These are phyloP conservation scores for Pampusana beccarii DNA, from an alignment of 2,113 vertebrate species.

Conservation along the genomic window DNA sequence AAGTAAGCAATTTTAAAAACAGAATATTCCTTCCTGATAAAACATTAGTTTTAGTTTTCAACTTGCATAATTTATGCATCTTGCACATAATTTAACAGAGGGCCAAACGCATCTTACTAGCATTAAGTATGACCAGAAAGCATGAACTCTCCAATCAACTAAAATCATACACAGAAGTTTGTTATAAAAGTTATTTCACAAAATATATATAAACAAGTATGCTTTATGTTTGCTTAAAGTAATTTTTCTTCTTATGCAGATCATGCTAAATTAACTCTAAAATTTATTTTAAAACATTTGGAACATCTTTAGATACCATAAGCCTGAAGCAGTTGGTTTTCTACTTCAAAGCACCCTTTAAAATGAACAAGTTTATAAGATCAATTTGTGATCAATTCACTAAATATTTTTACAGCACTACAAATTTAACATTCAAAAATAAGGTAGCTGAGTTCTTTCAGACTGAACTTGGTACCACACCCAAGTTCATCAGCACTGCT, in stretches of 20 bases:
- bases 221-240: not conserved
- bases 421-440: not conserved
- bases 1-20: not conserved
- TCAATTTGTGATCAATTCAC: not conserved
- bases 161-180: not conserved
- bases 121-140: not conserved
- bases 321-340: not conserved
- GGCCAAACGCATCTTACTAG: not conserved
- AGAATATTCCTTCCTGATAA: not conserved
- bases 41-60: not conserved
- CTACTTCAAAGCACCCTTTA: not conserved
- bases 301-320: fast-evolving
- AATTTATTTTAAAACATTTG: not conserved
- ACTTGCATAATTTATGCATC: not conserved
- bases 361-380: not conserved
- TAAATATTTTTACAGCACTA: not conserved
- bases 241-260: not conserved
- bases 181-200: not conserved
- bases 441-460: not conserved
- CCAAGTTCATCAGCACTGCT: not conserved
- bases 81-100: not conserved
- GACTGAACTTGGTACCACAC: not conserved
- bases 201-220: not conserved
- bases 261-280: not conserved
- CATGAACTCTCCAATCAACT: not conserved